phyloP scores from a whole-genome alignment of 2,888 invertebrate genomes.

The Epirrita christyi region DNA sequence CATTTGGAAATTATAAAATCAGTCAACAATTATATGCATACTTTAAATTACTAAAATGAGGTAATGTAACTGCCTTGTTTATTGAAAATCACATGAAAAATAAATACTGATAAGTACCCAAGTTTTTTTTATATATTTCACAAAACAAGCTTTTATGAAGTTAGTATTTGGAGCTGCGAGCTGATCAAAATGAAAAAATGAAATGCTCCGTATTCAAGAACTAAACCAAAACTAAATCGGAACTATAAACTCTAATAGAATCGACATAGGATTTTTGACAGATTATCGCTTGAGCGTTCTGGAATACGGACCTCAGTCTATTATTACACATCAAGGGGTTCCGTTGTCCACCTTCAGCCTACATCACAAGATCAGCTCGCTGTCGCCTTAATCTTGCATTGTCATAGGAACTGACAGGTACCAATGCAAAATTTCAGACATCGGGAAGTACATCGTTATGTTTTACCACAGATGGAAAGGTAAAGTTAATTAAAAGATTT shows the following conservation, averaged over 20 bases:
- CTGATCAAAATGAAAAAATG: background rate
- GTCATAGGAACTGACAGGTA: background rate
- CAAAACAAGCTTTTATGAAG: background rate
- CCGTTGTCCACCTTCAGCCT: background rate
- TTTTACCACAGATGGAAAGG: too few species aligned
- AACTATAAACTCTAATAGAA: too few species aligned
- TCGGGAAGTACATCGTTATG: too few species aligned
- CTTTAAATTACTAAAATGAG: conserved; percentile 77
- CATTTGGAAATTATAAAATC: conserved; percentile 82
- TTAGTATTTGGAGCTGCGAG: background rate
- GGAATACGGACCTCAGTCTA: background rate
- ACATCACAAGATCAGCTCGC: background rate
- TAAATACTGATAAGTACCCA: conserved; percentile 78
- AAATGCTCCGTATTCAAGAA: too few species aligned
- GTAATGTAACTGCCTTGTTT: conserved; percentile 77
- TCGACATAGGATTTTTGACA: too few species aligned
- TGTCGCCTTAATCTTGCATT: background rate
- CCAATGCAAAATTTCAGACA: too few species aligned
- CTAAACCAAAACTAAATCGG: too few species aligned
- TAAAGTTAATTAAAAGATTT: background rate
- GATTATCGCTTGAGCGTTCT: too few species aligned
- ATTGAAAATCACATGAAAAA: conserved; percentile 76
- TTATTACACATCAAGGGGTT: background rate
- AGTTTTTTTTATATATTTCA: background rate
- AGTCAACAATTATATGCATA: conserved; percentile 79